Evolutionary conservation across 1,140 invertebrate genomes (phyloP).

Genomic region (Polyergus mexicanus): DNA sequence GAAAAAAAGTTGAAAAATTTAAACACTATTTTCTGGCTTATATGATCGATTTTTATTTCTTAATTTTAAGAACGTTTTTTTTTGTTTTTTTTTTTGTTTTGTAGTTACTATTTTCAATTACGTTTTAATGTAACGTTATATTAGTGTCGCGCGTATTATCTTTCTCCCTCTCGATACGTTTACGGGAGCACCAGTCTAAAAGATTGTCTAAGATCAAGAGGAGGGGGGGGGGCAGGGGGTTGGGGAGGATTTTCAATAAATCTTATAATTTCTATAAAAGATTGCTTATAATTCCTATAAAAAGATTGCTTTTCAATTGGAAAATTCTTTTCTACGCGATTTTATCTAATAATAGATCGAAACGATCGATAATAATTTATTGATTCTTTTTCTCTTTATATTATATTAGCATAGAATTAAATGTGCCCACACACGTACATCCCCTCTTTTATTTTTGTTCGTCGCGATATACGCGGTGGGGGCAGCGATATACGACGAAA

Average conservation of each 20-base stretch:
- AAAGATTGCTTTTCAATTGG: neutral
- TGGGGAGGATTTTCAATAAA: too few relatives aligned
- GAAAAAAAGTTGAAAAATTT: slow-evolving; percentile 36
- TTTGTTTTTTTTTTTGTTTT: too few relatives aligned
- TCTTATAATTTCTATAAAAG: too few relatives aligned
- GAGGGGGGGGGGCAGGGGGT: too few relatives aligned
- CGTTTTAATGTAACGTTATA: too few relatives aligned
- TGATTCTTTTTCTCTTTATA: neutral
- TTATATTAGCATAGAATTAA: neutral
- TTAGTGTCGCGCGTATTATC: too few relatives aligned
- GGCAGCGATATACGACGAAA: slow-evolving; percentile 38
- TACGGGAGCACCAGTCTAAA: too few relatives aligned
- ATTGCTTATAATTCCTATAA: too few relatives aligned
- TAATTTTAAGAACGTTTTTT: neutral
- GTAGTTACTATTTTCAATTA: too few relatives aligned
- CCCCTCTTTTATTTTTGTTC: slow-evolving; percentile 30
- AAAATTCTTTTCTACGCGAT: too few relatives aligned
- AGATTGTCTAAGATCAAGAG: too few relatives aligned
- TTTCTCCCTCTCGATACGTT: too few relatives aligned
- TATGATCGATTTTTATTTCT: neutral
- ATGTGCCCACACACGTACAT: neutral
- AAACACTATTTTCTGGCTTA: neutral
- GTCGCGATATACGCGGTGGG: slow-evolving; percentile 11
- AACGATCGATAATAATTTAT: neutral
- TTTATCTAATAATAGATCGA: neutral